Conservation (phyloP, 35 echinoderm and acorn worm genomes). For the Amphiura filiformis region DNA sequence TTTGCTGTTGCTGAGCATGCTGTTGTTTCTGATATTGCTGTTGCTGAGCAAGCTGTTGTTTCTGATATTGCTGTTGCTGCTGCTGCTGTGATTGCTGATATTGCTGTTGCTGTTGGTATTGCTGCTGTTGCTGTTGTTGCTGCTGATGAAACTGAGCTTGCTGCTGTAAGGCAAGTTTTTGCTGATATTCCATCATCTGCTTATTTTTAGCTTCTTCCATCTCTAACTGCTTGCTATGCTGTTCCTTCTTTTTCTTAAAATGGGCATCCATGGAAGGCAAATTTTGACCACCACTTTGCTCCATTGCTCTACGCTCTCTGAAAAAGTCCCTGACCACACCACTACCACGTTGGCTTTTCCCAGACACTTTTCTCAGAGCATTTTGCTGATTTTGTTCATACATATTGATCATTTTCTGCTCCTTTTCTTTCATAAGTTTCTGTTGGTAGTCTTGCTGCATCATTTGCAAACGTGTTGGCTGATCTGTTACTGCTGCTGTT, state of each 20-base stretch:
- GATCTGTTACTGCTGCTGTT: background rate
- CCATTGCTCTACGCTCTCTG: conserved; percentile 54
- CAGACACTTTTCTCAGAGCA: conserved; percentile 38
- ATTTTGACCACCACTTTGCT: conserved; percentile 21
- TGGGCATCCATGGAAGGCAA: conserved; percentile 44
- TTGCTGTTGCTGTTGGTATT: background rate
- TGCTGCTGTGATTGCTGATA: conserved; percentile 30
- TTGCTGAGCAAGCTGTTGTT: conserved; percentile 9
- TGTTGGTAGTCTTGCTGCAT: conserved; percentile 70
- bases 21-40: conserved; percentile 18
- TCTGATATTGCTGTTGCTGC: conserved; percentile 32
- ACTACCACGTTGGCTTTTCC: conserved; percentile 3
- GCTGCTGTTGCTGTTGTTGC: background rate
- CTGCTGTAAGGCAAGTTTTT: conserved; percentile 7
- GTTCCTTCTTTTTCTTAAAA: conserved; percentile 58
- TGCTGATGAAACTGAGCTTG: background rate
- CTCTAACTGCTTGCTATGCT: background rate
- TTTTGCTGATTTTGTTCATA: conserved; percentile 62
- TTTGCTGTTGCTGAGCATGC: background rate
- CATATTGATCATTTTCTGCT: conserved; percentile 76
- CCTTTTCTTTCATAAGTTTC: conserved; percentile 76
- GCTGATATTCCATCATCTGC: background rate
- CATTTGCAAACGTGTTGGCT: conserved; percentile 61
- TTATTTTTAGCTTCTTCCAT: conserved; percentile 3
- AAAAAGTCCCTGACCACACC: conserved; percentile 92